These are phyloP conservation scores for Hoplodrina ambigua DNA, from an alignment of 2,888 invertebrate genomes.

Conservation along the genomic window DNA sequence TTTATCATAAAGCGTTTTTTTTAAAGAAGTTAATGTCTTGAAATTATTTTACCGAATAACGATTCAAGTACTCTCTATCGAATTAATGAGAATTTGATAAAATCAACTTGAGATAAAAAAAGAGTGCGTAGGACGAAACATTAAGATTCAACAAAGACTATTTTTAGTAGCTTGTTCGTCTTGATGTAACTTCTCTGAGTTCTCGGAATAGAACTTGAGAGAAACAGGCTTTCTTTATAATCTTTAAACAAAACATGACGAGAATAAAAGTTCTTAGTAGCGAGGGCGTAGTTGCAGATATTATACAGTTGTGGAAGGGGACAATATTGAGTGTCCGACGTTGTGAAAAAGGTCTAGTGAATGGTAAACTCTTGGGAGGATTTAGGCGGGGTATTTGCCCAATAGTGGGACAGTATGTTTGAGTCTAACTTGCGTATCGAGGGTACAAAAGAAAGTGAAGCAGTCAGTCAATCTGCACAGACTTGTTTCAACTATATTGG, in stretches of 20 bases:
- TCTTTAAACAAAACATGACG: slow-evolving; percentile 5
- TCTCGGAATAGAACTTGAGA: slow-evolving; percentile 4
- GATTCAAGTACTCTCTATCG: slow-evolving; percentile 2
- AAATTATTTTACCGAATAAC: slow-evolving; percentile 1
- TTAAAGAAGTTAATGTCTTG: too few relatives aligned
- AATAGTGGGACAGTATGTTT: too few relatives aligned
- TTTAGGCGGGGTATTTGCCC: too few relatives aligned
- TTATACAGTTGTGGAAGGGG: neutral
- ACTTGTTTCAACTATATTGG: too few relatives aligned
- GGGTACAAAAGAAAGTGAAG: too few relatives aligned
- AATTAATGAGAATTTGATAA: slow-evolving; percentile 34
- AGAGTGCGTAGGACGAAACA: neutral
- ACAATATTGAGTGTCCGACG: too few relatives aligned
- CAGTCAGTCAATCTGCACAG: too few relatives aligned
- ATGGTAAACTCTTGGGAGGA: too few relatives aligned
- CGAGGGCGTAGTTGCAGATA: neutral
- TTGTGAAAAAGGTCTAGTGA: too few relatives aligned
- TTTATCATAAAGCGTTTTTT: too few relatives aligned
- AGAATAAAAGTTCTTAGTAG: neutral
- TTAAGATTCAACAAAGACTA: slow-evolving; percentile 4
- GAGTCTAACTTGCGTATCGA: too few relatives aligned
- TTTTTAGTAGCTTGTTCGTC: neutral
- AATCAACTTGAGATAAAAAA: slow-evolving; percentile 2
- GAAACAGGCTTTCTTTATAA: slow-evolving; percentile 1
- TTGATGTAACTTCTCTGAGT: neutral